Conservation (phyloP, 2,797 vertebrate species). For the Oreochromis mossambicus region DNA sequence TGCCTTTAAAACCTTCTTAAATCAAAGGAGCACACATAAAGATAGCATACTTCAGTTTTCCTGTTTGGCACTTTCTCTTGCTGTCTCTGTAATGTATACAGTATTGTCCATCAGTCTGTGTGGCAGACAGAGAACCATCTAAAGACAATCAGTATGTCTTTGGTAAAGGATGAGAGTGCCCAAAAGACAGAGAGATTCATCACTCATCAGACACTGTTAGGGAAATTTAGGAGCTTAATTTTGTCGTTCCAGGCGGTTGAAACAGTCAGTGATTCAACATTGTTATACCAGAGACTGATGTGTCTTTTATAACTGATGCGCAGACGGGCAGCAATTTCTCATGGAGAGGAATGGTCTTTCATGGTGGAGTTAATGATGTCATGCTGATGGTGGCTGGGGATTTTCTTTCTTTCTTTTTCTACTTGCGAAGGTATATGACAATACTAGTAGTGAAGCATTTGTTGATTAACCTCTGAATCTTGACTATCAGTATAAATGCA, state of each 20-base stretch:
- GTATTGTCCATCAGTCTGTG: slow-evolving; percentile 33
- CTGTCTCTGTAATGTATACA: neutral
- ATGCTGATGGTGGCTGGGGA: slow-evolving; percentile 27
- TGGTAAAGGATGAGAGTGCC: slow-evolving; percentile 63
- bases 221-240: slow-evolving; percentile 77
- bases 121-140: slow-evolving; percentile 37
- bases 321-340: slow-evolving; percentile 56
- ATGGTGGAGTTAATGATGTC: slow-evolving; percentile 58
- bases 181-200: slow-evolving; percentile 49
- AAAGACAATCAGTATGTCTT: slow-evolving; percentile 54
- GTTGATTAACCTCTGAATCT: neutral
- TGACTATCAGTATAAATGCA: neutral
- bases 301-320: slow-evolving; percentile 56
- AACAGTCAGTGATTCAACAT: slow-evolving; percentile 63
- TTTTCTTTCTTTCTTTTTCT: neutral
- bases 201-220: slow-evolving; percentile 66
- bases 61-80: neutral
- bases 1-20: slow-evolving; percentile 9
- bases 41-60: neutral
- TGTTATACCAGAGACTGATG: slow-evolving; percentile 67
- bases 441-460: neutral
- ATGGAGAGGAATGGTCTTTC: slow-evolving; percentile 58
- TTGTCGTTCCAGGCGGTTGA: slow-evolving; percentile 61
- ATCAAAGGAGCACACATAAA: neutral
- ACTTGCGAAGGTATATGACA: neutral